Conservation (phyloP, 2,888 invertebrate species). For the Petrophora chlorosata region DNA sequence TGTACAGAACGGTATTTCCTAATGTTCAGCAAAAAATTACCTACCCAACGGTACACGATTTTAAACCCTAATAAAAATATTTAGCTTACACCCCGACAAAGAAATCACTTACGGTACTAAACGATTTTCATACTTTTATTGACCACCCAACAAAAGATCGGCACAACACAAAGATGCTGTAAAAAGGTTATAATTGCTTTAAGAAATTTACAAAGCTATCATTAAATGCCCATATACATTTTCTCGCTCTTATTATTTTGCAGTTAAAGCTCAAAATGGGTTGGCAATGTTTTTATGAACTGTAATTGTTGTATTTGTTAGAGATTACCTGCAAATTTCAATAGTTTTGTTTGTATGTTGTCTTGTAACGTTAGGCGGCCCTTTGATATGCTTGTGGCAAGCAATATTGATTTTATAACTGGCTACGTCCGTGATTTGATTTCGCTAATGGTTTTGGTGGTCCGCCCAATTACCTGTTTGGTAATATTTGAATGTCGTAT, state of each 20-base stretch:
- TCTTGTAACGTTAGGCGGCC: constrained; percentile 41
- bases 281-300: constrained; percentile 12
- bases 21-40: constrained; percentile 16
- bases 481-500: background rate
- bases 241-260: background rate
- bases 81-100: constrained; percentile 38
- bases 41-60: constrained; percentile 50
- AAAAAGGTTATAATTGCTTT: constrained; percentile 64
- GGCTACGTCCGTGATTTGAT: constrained; percentile 20
- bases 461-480: too few relatives aligned
- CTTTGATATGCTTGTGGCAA: constrained; percentile 22
- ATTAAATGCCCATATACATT: constrained; percentile 1
- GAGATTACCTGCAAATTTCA: constrained; percentile 46
- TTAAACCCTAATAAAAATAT: constrained; percentile 57
- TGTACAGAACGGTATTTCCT: constrained; percentile 10
- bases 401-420: constrained; percentile 16
- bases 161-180: constrained; percentile 58
- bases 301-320: constrained; percentile 24
- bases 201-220: constrained; percentile 21
- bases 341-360: constrained; percentile 35
- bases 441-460: constrained; percentile 27
- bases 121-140: constrained; percentile 56
- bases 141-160: constrained; percentile 53
- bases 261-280: constrained; percentile 27
- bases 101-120: constrained; percentile 40